These are phyloP conservation scores for Torymus aiolomorphi DNA, from an alignment of 2,888 invertebrate genomes.

Conservation along the genomic window DNA sequence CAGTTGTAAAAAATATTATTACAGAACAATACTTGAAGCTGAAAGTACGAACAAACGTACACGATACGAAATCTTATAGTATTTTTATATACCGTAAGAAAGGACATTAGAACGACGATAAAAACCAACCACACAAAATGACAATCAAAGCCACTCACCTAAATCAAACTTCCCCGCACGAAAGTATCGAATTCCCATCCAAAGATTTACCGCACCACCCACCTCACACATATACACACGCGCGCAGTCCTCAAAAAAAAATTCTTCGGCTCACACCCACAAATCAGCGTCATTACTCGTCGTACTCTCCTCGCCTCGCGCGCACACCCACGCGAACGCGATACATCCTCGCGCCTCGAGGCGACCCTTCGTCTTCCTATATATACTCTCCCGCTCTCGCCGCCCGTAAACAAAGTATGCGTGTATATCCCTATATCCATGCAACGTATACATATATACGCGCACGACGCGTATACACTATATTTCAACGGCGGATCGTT, in stretches of 20 bases:
- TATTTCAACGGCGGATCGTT: conserved; percentile 26
- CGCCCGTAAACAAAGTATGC: conserved; percentile 40
- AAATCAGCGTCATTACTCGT: conserved; percentile 51
- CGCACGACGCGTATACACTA: conserved; percentile 5
- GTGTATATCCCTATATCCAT: too few species aligned
- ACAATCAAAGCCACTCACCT: too few species aligned
- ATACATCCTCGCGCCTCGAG: conserved; percentile 14
- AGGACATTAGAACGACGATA: too few species aligned
- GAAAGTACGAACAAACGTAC: too few species aligned
- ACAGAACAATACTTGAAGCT: too few species aligned
- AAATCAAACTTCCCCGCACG: background rate
- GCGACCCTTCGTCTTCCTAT: conserved; percentile 34
- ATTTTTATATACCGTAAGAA: too few species aligned
- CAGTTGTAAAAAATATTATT: too few species aligned
- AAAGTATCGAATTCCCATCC: conserved; percentile 5
- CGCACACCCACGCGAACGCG: conserved; percentile 17
- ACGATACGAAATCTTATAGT: too few species aligned
- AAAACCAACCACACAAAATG: too few species aligned
- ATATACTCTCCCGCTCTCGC: background rate
- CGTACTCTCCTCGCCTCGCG: background rate
- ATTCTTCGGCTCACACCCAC: conserved; percentile 19
- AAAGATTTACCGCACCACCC: background rate
- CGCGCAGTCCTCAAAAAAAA: background rate
- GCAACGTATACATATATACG: too few species aligned
- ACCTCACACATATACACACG: too few species aligned